phyloP scores from a whole-genome alignment of 2,113 vertebrate species.

The Corydoras sp. region DNA sequence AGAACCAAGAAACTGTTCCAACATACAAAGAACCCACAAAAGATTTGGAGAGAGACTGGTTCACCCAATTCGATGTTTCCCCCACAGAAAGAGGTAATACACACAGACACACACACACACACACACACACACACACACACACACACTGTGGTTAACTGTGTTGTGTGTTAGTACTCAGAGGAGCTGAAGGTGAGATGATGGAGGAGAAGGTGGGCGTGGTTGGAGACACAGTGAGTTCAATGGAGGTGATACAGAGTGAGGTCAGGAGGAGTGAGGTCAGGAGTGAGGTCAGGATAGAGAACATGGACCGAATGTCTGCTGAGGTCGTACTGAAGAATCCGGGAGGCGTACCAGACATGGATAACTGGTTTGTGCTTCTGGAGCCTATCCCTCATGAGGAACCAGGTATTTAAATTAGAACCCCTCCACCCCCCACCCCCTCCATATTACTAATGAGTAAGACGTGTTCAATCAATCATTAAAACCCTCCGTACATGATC shows the following conservation, averaged over 20 bases:
- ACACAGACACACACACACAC: neutral
- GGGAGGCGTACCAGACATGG: neutral
- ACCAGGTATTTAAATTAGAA: slow-evolving; percentile 18
- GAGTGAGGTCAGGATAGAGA: neutral
- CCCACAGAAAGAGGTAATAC: slow-evolving; percentile 53
- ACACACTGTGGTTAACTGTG: neutral
- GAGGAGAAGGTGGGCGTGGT: neutral
- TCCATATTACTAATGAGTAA: too few relatives aligned
- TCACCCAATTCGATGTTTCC: slow-evolving; percentile 40
- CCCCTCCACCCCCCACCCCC: too few relatives aligned
- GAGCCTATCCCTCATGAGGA: slow-evolving; percentile 5
- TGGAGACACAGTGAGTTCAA: neutral
- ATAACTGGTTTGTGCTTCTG: slow-evolving; percentile 24
- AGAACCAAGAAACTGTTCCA: neutral
- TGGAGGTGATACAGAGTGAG: neutral
- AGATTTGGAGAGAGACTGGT: slow-evolving; percentile 57
- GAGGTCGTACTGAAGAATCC: neutral
- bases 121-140: neutral
- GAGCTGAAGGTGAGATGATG: too few relatives aligned
- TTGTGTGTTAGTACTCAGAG: too few relatives aligned
- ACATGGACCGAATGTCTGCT: slow-evolving; percentile 4
- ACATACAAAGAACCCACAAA: slow-evolving; percentile 3
- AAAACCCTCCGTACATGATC: too few relatives aligned
- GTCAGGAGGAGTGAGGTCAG: neutral
- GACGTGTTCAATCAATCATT: too few relatives aligned